Percentiles rank a stretch among this genome's conserved stretches.
These are phyloP conservation scores for Polia nebulosa DNA, from an alignment of 2,888 invertebrate genomes.

Conservation along the genomic window DNA sequence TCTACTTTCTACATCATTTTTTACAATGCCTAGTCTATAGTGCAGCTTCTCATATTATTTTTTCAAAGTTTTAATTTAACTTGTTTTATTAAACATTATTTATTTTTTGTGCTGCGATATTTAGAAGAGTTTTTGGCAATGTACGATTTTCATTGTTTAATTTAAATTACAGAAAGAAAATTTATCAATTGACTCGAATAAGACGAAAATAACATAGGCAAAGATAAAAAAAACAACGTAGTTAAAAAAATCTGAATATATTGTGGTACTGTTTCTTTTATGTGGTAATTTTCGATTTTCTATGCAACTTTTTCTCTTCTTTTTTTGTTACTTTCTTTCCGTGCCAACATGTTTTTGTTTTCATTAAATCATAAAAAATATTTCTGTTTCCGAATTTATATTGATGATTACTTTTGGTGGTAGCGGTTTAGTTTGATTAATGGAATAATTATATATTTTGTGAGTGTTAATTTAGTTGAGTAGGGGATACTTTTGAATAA, in stretches of 20 bases:
- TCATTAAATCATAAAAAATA: constrained; percentile 1
- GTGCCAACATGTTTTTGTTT: neutral
- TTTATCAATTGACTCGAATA: neutral
- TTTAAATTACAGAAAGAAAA: neutral
- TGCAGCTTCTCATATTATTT: constrained; percentile 53
- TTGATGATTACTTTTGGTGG: constrained; percentile 37
- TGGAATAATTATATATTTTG: constrained; percentile 48
- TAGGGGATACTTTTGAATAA: constrained; percentile 13
- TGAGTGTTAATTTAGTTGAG: constrained; percentile 20
- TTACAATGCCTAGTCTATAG: constrained; percentile 78
- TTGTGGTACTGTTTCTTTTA: neutral
- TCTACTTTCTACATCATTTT: constrained; percentile 89
- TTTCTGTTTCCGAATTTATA: constrained; percentile 20
- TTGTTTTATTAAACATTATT: no score
- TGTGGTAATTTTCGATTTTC: neutral
- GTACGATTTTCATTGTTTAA: neutral
- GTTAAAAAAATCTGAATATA: neutral
- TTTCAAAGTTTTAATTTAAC: no score
- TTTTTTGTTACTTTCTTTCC: neutral
- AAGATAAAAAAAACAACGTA: neutral
- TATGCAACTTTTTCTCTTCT: neutral
- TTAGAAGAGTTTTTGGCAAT: neutral
- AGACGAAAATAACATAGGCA: neutral
- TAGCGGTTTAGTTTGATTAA: constrained; percentile 52
- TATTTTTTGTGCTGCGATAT: constrained; percentile 13